Conservation (phyloP, 2,888 invertebrate genomes). For the Drosophila falleni region DNA sequence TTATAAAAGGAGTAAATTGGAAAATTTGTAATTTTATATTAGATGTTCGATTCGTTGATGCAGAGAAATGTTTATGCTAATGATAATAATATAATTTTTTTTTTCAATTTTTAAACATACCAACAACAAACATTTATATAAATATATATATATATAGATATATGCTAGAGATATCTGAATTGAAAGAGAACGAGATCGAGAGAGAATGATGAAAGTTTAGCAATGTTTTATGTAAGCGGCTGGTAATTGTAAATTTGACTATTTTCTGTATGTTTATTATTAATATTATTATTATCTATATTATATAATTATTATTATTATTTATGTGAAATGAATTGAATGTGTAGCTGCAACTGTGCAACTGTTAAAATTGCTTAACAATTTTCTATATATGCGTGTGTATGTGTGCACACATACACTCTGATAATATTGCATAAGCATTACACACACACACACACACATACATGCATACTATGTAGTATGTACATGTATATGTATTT, state of each 20-base stretch:
- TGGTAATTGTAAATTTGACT: slow-evolving; percentile 55
- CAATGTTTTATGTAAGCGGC: slow-evolving; percentile 41
- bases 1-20: slow-evolving; percentile 12
- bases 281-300: slow-evolving; percentile 25
- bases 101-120: slow-evolving; percentile 29
- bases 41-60: slow-evolving; percentile 38
- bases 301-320: slow-evolving; percentile 44
- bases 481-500: slow-evolving; percentile 43
- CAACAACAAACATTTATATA: slow-evolving; percentile 30
- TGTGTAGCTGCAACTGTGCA: slow-evolving; percentile 23
- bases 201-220: slow-evolving; percentile 29
- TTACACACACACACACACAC: slow-evolving; percentile 12
- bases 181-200: slow-evolving; percentile 10
- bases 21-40: slow-evolving; percentile 43
- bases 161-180: slow-evolving; percentile 24
- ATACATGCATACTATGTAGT: slow-evolving; percentile 27
- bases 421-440: slow-evolving; percentile 2
- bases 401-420: slow-evolving; percentile 17
- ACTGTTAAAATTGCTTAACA: slow-evolving; percentile 17
- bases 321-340: slow-evolving; percentile 41
- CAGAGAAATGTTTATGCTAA: slow-evolving; percentile 15
- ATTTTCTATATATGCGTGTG: slow-evolving; percentile 18
- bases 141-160: slow-evolving; percentile 15
- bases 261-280: slow-evolving; percentile 49
- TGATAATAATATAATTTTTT: slow-evolving; percentile 22